phyloP scores from a whole-genome alignment of 2,113 vertebrate species.

The Pelusios castaneus region DNA sequence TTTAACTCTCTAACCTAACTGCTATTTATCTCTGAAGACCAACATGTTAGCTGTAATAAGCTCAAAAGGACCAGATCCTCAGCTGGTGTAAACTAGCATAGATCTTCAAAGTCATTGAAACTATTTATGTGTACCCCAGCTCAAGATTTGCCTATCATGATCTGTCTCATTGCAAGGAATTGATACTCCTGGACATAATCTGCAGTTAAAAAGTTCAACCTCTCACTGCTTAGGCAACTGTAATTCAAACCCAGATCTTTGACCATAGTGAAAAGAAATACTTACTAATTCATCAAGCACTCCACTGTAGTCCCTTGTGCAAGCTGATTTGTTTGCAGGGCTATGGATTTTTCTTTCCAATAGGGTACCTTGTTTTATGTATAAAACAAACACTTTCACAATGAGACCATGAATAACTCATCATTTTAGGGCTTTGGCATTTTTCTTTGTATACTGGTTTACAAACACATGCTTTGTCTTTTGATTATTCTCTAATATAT shows the following conservation, averaged over 20 bases:
- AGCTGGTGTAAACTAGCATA: not conserved
- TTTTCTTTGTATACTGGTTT: conserved; percentile 11
- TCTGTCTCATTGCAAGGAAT: conserved; percentile 27
- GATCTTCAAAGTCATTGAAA: not conserved
- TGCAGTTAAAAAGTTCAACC: conserved; percentile 67
- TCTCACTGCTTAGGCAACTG: conserved; percentile 62
- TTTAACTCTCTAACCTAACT: not conserved
- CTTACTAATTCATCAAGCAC: not conserved
- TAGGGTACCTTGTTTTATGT: not conserved
- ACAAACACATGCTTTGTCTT: not conserved
- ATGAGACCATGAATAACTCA: not conserved
- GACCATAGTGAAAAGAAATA: conserved; percentile 1
- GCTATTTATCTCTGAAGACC: conserved; percentile 35
- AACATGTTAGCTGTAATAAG: conserved; percentile 35
- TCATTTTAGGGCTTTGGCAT: not conserved
- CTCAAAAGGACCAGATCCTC: not conserved
- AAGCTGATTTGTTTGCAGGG: conserved; percentile 1
- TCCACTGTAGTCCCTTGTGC: not conserved
- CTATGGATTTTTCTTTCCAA: not conserved
- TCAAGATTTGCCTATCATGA: not conserved
- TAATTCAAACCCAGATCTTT: conserved; percentile 36
- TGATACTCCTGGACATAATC: conserved; percentile 37
- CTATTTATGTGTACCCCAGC: not conserved
- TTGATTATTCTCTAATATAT: not conserved
- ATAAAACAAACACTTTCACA: not conserved